phyloP scores from a whole-genome alignment of 2,797 vertebrate genomes.

The Cyclopterus lumpus region DNA sequence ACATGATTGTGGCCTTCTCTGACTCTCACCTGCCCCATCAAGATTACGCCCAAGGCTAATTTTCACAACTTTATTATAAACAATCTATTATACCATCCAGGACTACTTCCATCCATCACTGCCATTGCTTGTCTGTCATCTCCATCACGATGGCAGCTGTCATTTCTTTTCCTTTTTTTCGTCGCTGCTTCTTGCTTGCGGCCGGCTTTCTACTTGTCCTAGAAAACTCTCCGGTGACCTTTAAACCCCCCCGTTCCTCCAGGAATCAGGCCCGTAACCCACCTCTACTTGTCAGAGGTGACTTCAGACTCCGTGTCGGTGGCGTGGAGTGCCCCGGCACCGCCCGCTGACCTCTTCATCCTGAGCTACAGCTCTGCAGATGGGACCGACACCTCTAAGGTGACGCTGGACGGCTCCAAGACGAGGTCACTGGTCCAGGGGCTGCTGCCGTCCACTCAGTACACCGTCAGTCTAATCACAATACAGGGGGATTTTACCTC shows the following conservation, averaged over 20 bases:
- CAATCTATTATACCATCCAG: slow-evolving; percentile 37
- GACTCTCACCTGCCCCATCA: slow-evolving; percentile 57
- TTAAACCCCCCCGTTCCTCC: slow-evolving; percentile 68
- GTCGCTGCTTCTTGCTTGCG: slow-evolving; percentile 24
- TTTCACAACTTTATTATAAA: slow-evolving; percentile 61
- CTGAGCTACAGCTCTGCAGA: slow-evolving; percentile 91
- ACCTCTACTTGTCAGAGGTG: slow-evolving; percentile 95
- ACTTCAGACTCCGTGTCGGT: slow-evolving; percentile 91
- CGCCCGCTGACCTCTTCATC: slow-evolving; percentile 92
- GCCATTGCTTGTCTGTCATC: slow-evolving; percentile 52
- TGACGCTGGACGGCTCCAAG: slow-evolving; percentile 90
- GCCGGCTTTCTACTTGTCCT: slow-evolving; percentile 44
- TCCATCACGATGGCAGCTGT: slow-evolving; percentile 32
- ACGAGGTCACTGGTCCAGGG: slow-evolving; percentile 88
- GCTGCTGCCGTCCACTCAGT: slow-evolving; percentile 90
- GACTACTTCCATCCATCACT: slow-evolving; percentile 60
- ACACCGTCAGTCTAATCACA: slow-evolving; percentile 92
- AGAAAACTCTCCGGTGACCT: slow-evolving; percentile 56
- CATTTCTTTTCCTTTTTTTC: slow-evolving; percentile 6
- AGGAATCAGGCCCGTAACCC: slow-evolving; percentile 96
- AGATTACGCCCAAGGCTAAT: slow-evolving; percentile 50
- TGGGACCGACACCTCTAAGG: slow-evolving; percentile 85
- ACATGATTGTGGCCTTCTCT: slow-evolving; percentile 45
- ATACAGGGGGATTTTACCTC: slow-evolving; percentile 89
- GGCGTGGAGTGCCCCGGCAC: slow-evolving; percentile 94